These are phyloP conservation scores for Noctua comes DNA, from an alignment of 2,888 invertebrate species.

Conservation along the genomic window DNA sequence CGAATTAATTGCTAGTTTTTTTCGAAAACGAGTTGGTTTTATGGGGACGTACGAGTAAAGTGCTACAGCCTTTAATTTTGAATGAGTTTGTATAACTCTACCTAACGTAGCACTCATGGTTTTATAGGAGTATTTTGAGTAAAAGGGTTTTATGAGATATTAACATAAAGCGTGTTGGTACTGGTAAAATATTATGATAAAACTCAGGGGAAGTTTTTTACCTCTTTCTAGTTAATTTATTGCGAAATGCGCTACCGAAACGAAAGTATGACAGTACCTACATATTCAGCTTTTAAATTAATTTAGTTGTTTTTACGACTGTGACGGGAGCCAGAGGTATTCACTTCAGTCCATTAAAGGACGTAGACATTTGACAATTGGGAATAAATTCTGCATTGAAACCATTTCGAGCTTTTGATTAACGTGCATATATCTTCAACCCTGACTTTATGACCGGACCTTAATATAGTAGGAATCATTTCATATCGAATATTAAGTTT, in stretches of 20 bases:
- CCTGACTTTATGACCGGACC: not conserved
- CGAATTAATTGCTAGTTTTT: constrained; percentile 36
- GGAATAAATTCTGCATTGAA: not conserved
- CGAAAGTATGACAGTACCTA: not conserved
- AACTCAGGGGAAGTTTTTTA: not conserved
- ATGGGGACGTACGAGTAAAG: not conserved
- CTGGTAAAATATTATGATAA: constrained; percentile 10
- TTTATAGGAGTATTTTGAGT: constrained; percentile 20
- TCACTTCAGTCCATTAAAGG: not conserved
- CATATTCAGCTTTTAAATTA: not conserved
- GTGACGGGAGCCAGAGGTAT: not conserved
- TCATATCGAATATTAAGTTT: not conserved
- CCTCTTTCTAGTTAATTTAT: not conserved
- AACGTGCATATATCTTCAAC: not conserved
- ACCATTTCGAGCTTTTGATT: not conserved
- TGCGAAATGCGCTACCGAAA: not conserved
- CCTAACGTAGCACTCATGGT: constrained; percentile 16
- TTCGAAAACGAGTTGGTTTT: constrained; percentile 5
- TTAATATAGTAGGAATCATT: not conserved
- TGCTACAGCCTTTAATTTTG: constrained; percentile 16
- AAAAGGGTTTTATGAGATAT: constrained; percentile 39
- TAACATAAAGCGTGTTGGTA: constrained; percentile 26
- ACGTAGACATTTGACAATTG: not conserved
- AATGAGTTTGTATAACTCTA: constrained; percentile 9
- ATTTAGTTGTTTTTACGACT: not conserved